A percentile compares a stretch with the other conserved stretches of the same genome.
Evolutionary conservation across 2,888 invertebrate species (phyloP).

Genomic region (Chaetoderma sp.): DNA sequence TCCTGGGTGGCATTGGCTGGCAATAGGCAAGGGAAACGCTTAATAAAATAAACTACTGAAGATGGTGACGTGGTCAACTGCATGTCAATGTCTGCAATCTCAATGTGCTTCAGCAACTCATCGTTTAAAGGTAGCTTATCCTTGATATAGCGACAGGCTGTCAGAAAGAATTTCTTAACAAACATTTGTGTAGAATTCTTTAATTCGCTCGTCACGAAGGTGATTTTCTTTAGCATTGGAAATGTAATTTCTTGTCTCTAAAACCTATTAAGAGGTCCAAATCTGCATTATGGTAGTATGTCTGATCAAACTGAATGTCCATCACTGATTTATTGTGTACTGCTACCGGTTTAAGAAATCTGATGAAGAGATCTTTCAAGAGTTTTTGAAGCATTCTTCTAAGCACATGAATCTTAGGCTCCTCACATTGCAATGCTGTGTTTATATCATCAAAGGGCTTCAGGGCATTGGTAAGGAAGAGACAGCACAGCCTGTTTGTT

Average conservation of each 20-base stretch:
- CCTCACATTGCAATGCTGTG: background rate
- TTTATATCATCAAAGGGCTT: too few species aligned
- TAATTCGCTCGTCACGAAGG: background rate
- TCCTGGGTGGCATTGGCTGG: too few species aligned
- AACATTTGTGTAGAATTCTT: background rate
- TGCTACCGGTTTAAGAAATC: background rate
- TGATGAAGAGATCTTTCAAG: background rate
- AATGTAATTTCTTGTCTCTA: background rate
- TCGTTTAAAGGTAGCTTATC: background rate
- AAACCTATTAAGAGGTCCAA: background rate
- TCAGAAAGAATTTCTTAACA: background rate
- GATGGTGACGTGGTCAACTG: too few species aligned
- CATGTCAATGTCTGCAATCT: background rate
- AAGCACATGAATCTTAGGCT: background rate
- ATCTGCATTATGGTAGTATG: background rate
- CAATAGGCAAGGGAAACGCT: too few species aligned
- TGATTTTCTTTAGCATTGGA: background rate
- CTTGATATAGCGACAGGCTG: background rate
- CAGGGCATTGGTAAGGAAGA: background rate
- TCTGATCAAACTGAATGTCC: background rate
- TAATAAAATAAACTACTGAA: too few species aligned
- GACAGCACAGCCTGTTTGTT: background rate
- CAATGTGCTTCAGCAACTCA: background rate
- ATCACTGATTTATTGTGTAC: background rate
- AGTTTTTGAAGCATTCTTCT: background rate